A percentile compares a stretch with the other conserved stretches of the same genome.
Evolutionary conservation across 2,888 invertebrate genomes (phyloP).

Genomic region (Cremastinae sp.): DNA sequence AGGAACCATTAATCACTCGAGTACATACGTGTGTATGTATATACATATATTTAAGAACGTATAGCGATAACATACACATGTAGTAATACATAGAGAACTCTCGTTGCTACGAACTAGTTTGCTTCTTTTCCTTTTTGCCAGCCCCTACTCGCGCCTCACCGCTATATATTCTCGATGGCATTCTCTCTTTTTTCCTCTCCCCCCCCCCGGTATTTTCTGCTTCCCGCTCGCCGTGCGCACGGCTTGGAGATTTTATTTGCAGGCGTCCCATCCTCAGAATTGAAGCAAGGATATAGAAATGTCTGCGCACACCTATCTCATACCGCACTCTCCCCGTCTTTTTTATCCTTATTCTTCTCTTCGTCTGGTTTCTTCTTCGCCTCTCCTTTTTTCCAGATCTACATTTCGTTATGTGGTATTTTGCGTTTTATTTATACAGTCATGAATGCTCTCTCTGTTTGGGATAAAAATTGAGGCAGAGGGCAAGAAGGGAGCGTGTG

Average conservation of each 20-base stretch:
- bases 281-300: constrained; percentile 13
- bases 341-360: neutral
- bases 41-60: constrained; percentile 16
- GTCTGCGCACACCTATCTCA: constrained; percentile 34
- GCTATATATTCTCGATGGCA: constrained; percentile 46
- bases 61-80: constrained; percentile 1
- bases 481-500: constrained; percentile 3
- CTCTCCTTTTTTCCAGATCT: constrained; percentile 9
- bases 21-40: neutral
- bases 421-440: constrained; percentile 46
- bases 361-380: neutral
- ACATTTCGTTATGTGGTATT: constrained; percentile 31
- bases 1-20: constrained; percentile 52
- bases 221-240: constrained; percentile 22
- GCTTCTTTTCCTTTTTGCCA: constrained; percentile 36
- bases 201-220: constrained; percentile 34
- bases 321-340: constrained; percentile 28
- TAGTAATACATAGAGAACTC: constrained; percentile 32
- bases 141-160: constrained; percentile 2
- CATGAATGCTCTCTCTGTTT: constrained; percentile 26
- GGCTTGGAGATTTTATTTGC: constrained; percentile 51
- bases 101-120: constrained; percentile 29
- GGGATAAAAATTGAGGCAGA: too few relatives aligned
- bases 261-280: constrained; percentile 5
- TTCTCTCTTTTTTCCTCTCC: constrained; percentile 10